Evolutionary conservation across 2,797 vertebrate species (phyloP).

Genomic region (Cyclura pinguis): DNA sequence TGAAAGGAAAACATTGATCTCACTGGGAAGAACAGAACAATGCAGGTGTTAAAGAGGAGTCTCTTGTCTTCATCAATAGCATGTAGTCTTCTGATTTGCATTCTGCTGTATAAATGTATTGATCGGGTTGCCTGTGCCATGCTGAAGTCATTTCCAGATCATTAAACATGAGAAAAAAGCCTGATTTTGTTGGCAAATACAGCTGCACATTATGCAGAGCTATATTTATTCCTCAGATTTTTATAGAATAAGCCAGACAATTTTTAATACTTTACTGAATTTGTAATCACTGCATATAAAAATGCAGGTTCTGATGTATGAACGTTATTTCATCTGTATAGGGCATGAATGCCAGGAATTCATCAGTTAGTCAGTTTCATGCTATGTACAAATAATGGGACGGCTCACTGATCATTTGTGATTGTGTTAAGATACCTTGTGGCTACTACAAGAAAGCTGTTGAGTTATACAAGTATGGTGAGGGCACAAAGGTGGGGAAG

Average conservation of each 20-base stretch:
- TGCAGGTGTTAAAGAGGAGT: not conserved
- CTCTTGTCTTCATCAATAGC: not conserved
- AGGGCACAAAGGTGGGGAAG: not conserved
- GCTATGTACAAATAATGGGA: slow-evolving; percentile 11
- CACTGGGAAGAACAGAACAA: not conserved
- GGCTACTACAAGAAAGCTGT: not conserved
- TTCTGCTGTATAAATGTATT: slow-evolving; percentile 38
- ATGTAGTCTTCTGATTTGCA: slow-evolving; percentile 4
- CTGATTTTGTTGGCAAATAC: slow-evolving; percentile 24
- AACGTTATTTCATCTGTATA: slow-evolving; percentile 8
- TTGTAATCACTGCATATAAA: slow-evolving; percentile 34
- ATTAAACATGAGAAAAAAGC: slow-evolving; percentile 37
- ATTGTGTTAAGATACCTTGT: not conserved
- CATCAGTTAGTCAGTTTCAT: slow-evolving; percentile 25
- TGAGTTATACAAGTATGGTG: not conserved
- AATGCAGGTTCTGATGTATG: slow-evolving; percentile 28
- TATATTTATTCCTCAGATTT: slow-evolving; percentile 34
- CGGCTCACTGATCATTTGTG: slow-evolving; percentile 12
- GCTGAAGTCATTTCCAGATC: slow-evolving; percentile 37
- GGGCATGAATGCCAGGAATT: slow-evolving; percentile 3
- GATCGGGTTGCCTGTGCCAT: slow-evolving; percentile 16
- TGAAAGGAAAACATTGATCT: not conserved
- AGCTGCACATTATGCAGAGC: slow-evolving; percentile 16
- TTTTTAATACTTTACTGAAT: slow-evolving; percentile 44
- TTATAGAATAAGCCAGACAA: slow-evolving; percentile 27